Evolutionary conservation across 2,888 invertebrate species (phyloP).

Genomic region (Catonia carolina): DNA sequence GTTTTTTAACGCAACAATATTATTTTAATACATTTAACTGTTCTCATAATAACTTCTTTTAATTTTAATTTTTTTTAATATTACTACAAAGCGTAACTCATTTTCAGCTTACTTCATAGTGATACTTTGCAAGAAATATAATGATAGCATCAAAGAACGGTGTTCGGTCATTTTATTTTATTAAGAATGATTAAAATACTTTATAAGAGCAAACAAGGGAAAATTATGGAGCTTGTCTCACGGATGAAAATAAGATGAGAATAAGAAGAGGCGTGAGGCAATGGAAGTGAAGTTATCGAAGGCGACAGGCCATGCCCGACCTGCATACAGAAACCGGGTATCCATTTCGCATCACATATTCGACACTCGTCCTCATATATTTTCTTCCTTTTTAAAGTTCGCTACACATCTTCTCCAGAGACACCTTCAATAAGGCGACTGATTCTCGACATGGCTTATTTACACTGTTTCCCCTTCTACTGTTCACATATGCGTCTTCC

Average conservation of each 20-base stretch:
- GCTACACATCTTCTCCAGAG: slow-evolving; percentile 11
- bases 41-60: no score
- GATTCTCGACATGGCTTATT: slow-evolving; percentile 12
- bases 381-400: slow-evolving; percentile 9
- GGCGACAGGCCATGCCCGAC: slow-evolving; percentile 4
- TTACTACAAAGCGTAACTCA: no score
- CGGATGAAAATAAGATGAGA: background rate
- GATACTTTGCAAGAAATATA: no score
- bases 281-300: slow-evolving; percentile 1
- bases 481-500: no score
- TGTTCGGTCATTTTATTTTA: no score
- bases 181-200: background rate
- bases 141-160: no score
- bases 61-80: no score
- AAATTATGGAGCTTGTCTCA: background rate
- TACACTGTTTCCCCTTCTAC: background rate
- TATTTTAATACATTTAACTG: no score
- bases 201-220: background rate
- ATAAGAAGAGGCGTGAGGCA: background rate
- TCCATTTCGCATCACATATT: slow-evolving; percentile 12
- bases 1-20: no score
- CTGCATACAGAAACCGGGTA: slow-evolving; percentile 1
- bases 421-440: slow-evolving; percentile 15
- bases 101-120: no score
- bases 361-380: slow-evolving; percentile 8